Evolutionary conservation across 2,113 vertebrate species (phyloP).

Genomic region (Lepus europaeus): DNA sequence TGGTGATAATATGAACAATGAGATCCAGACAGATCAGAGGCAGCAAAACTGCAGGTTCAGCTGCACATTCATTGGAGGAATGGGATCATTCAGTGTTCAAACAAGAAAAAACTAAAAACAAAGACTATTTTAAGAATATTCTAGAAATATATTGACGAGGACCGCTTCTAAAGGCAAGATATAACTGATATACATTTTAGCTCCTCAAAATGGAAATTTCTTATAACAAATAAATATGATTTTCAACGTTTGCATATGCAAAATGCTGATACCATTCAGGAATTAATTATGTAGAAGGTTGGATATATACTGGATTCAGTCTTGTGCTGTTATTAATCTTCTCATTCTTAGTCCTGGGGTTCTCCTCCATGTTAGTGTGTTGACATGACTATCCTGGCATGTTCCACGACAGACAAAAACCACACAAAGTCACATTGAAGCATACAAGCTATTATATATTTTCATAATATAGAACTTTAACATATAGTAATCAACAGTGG

Average conservation of each 20-base stretch:
- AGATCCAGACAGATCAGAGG: background rate
- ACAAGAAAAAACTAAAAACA: background rate
- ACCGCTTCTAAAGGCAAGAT: background rate
- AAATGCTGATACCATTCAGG: background rate
- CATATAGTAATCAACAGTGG: slow-evolving; percentile 91
- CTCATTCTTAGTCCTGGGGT: background rate
- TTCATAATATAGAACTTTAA: slow-evolving; percentile 93
- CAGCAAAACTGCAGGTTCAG: background rate
- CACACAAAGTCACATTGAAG: slow-evolving; percentile 88
- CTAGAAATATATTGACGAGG: background rate
- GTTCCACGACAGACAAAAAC: slow-evolving; percentile 84
- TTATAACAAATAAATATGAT: slow-evolving; percentile 8
- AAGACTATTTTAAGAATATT: background rate
- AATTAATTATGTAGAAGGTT: background rate
- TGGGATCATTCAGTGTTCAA: background rate
- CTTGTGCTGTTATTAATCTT: background rate
- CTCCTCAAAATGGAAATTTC: background rate
- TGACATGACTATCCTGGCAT: background rate
- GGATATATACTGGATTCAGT: background rate
- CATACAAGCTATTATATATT: slow-evolving; percentile 92
- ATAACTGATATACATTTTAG: background rate
- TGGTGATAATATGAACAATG: background rate
- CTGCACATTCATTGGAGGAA: background rate
- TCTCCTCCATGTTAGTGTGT: background rate
- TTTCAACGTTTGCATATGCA: background rate